phyloP scores from a whole-genome alignment of 2,113 vertebrate genomes.

The Grammomys surdaster region DNA sequence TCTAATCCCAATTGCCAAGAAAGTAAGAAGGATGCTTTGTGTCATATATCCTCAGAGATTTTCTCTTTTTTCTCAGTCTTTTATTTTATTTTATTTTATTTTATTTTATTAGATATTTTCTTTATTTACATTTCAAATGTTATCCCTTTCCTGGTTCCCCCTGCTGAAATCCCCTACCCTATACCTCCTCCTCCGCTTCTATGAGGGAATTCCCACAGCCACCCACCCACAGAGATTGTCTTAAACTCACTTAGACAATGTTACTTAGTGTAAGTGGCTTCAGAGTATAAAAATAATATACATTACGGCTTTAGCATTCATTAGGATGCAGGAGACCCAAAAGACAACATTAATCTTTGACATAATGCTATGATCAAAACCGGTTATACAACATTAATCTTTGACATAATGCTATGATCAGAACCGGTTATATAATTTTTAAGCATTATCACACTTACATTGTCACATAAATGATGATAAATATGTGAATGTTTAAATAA shows the following conservation, averaged over 20 bases:
- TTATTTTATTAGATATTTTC: no score
- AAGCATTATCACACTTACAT: neutral
- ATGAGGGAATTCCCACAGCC: no score
- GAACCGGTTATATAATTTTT: constrained; percentile 41
- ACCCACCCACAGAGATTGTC: neutral
- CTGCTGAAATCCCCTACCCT: no score
- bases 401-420: constrained; percentile 23
- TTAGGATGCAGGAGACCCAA: neutral
- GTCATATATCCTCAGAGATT: neutral
- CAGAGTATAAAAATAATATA: constrained; percentile 49
- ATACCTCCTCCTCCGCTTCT: no score
- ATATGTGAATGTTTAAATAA: constrained; percentile 19
- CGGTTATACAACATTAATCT: constrained; percentile 18
- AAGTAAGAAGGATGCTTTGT: neutral
- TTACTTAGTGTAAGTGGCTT: constrained; percentile 48
- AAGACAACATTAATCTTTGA: constrained; percentile 38
- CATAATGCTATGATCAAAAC: constrained; percentile 28
- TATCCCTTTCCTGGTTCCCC: no score
- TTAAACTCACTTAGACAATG: constrained; percentile 33
- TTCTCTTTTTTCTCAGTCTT: no score
- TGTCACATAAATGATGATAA: constrained; percentile 22
- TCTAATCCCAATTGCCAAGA: constrained; percentile 12
- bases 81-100: no score
- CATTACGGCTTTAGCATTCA: constrained; percentile 52
- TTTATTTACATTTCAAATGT: no score